These are phyloP conservation scores for Nasonia oneida DNA, from an alignment of 2,888 invertebrate genomes.

Conservation along the genomic window DNA sequence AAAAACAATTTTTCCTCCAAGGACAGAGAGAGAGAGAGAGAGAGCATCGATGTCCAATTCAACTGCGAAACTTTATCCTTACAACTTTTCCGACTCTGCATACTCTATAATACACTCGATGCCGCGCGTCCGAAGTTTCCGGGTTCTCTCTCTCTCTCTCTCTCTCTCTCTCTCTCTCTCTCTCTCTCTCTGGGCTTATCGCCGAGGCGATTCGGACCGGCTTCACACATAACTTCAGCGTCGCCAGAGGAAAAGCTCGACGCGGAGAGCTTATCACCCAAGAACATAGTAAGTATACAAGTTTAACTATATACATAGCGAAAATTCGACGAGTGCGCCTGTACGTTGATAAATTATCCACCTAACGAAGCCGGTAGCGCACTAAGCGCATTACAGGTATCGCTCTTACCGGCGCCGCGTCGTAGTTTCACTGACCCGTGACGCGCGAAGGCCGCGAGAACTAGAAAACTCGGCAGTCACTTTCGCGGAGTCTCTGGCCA, in stretches of 20 bases:
- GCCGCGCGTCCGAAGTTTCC: neutral
- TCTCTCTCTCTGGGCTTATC: neutral
- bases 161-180: no score
- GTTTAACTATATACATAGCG: no score
- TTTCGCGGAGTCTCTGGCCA: neutral
- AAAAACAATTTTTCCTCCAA: neutral
- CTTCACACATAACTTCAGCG: neutral
- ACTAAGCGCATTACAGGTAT: neutral
- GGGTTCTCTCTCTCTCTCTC: neutral
- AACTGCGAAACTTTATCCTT: neutral
- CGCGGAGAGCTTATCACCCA: no score
- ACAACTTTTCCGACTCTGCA: no score
- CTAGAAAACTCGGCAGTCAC: neutral
- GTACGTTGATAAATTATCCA: no score
- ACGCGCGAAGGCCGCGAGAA: slow-evolving; percentile 29
- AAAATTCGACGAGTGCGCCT: no score
- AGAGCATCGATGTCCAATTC: neutral
- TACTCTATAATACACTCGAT: no score
- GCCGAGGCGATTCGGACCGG: neutral
- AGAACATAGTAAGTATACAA: no score
- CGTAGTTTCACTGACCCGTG: neutral
- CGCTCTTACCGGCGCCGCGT: neutral
- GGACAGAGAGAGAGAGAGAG: neutral
- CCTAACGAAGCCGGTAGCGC: neutral
- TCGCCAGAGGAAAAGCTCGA: no score